Percentiles rank a stretch among this genome's conserved stretches.
These are phyloP conservation scores for Eupleurogrammus muticus DNA, from an alignment of 2,797 vertebrate genomes.

Conservation along the genomic window DNA sequence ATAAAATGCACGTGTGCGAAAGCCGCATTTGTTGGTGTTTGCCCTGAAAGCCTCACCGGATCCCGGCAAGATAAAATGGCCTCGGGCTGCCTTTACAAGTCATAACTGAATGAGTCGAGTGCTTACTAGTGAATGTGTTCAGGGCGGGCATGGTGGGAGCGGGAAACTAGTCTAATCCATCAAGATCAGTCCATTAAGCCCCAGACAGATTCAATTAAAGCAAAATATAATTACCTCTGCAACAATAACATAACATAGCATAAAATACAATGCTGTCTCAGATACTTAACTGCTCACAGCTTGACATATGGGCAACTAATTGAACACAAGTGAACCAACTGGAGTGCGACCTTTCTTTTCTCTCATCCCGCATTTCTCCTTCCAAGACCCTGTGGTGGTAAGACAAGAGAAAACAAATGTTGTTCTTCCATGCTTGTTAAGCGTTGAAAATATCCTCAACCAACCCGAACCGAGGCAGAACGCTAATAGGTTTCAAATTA, in stretches of 20 bases:
- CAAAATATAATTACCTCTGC: constrained; percentile 68
- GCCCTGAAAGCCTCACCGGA: constrained; percentile 46
- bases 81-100: constrained; percentile 53
- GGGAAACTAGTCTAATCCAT: constrained; percentile 76
- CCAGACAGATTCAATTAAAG: constrained; percentile 80
- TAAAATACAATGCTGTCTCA: constrained; percentile 28
- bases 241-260: constrained; percentile 52
- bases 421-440: constrained; percentile 54
- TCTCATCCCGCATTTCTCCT: constrained; percentile 30
- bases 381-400: neutral
- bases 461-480: constrained; percentile 70
- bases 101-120: constrained; percentile 43
- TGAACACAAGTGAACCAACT: constrained; percentile 37
- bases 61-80: constrained; percentile 49
- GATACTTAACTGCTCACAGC: constrained; percentile 37
- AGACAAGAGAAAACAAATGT: constrained; percentile 68
- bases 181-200: constrained; percentile 74
- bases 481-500: constrained; percentile 82
- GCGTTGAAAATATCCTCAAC: constrained; percentile 66
- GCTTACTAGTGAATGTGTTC: constrained; percentile 33
- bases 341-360: constrained; percentile 25
- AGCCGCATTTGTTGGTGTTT: constrained; percentile 41
- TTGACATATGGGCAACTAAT: constrained; percentile 52
- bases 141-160: constrained; percentile 8
- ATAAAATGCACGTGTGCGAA: constrained; percentile 36